phyloP scores from a whole-genome alignment of 2,113 vertebrate genomes.

The Regulus satrapa region DNA sequence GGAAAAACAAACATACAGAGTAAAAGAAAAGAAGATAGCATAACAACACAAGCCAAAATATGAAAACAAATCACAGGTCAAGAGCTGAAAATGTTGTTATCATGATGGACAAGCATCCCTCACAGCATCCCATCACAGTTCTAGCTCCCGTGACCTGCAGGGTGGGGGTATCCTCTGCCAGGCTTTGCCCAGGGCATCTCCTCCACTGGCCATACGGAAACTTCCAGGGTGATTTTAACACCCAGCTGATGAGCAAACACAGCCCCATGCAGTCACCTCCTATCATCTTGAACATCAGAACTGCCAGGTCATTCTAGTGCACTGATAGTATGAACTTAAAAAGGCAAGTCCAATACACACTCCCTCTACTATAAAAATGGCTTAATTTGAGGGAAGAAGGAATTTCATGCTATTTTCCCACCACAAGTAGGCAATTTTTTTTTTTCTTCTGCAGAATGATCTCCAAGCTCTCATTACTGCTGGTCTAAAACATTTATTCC shows the following conservation, averaged over 20 bases:
- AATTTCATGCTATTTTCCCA: neutral
- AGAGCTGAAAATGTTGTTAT: neutral
- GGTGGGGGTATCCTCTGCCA: neutral
- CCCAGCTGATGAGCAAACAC: neutral
- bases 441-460: neutral
- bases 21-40: neutral
- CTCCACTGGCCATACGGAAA: neutral
- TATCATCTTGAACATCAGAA: neutral
- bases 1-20: neutral
- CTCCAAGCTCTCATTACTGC: slow-evolving; percentile 42
- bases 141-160: neutral
- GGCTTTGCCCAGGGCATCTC: neutral
- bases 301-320: neutral
- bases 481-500: slow-evolving; percentile 41
- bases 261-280: fast-evolving
- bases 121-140: neutral
- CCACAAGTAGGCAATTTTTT: neutral
- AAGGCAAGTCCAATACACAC: neutral
- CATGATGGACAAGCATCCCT: neutral
- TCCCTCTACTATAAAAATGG: neutral
- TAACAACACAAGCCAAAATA: neutral
- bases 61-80: neutral
- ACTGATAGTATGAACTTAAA: neutral
- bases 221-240: neutral
- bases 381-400: neutral